Base-by-base conservation (phyloP, 2,888 invertebrate species). In the Spatulosminthurus flaviceps region DNA sequence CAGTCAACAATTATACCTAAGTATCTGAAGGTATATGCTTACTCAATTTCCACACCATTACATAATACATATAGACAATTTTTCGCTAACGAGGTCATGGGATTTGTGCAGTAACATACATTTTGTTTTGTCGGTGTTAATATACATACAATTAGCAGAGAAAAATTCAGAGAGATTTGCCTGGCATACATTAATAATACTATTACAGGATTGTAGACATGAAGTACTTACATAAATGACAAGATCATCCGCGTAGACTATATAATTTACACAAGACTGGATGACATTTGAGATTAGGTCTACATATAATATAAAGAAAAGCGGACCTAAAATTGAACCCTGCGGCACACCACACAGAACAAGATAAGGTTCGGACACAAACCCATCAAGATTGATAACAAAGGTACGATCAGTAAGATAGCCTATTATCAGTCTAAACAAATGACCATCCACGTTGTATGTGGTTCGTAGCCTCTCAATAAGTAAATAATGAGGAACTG, bases 21-120 rank as follows among this genome's bases (percentile, higher is more conserved):
- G 21, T 77, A 77, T 28, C 43, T 43, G 43, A 77, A 77, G 0
- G 71, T 61, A 34, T 70, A 70, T 22, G 42, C 72, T 7, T 22
- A n/a, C 24, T 72, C 72, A 22, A 72, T 43, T 11, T 9, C 29
- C n/a, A 29, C 29, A 19, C 34, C 34, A 21, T 69, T 24, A 69
- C 69, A 69, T 4, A 24, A 4, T 29, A 69, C 5, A 9, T 9
- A 7, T 51, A 51, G 4, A 11, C 4, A 9, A 19, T 51, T 4
- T 2, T 51, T 51, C 41, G 16, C 16, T 51, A 51, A 5, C 4
- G 5, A 11, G 5, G 16, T 51, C 51, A 51, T 51, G 5, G 1
- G 69, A 11, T 28, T 69, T 69, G 34, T 69, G 69, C 2, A 69
- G 5, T 69, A 69, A n/a, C 69, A 69, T 69, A n/a, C 69, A 51